These are phyloP conservation scores for Hyposmocoma kahamanoa DNA, from an alignment of 1,140 invertebrate genomes.

Conservation along the genomic window DNA sequence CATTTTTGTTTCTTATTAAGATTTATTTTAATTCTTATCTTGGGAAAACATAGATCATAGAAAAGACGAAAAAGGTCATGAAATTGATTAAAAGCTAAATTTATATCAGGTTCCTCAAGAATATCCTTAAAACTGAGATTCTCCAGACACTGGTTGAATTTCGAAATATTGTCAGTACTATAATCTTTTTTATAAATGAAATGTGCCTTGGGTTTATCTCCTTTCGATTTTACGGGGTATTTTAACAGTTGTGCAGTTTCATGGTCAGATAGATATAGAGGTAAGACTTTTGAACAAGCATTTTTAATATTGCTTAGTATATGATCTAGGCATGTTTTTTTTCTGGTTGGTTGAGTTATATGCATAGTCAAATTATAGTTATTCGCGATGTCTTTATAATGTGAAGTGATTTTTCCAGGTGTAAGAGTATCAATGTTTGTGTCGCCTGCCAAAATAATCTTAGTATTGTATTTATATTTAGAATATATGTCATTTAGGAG, in stretches of 20 bases:
- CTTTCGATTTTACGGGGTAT: neutral
- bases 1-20: slow-evolving; percentile 1
- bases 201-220: neutral
- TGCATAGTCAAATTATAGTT: neutral
- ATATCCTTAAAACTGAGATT: neutral
- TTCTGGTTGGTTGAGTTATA: neutral
- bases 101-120: neutral
- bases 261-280: neutral
- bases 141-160: neutral
- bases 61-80: neutral
- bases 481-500: neutral
- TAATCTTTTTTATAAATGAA: neutral
- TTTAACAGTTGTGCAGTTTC: neutral
- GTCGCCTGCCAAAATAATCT: neutral
- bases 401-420: neutral
- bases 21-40: slow-evolving; percentile 2
- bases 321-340: slow-evolving; percentile 1
- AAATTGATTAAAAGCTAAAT: neutral
- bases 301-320: neutral
- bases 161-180: neutral
- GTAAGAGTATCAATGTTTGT: neutral
- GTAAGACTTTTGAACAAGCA: neutral
- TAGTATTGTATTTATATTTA: neutral
- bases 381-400: neutral
- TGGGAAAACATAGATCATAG: slow-evolving; percentile 7